phyloP scores from a whole-genome alignment of 2,797 vertebrate species.

The Lophura swinhoii region DNA sequence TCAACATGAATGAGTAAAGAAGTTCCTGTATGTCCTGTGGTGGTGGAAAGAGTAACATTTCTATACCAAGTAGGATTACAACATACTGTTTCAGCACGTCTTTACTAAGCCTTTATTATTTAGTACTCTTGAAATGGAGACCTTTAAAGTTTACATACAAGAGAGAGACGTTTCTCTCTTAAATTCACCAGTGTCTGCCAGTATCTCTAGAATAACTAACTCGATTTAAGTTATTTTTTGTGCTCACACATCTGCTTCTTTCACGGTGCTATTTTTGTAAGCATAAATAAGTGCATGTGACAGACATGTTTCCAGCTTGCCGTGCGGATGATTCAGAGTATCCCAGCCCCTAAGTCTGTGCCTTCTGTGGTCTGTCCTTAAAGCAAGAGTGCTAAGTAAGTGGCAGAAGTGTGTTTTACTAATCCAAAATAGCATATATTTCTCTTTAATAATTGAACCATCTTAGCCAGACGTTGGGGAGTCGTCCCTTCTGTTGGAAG shows the following conservation, averaged over 20 bases:
- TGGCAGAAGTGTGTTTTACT: not conserved
- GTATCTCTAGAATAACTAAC: slow-evolving; percentile 23
- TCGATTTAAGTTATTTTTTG: not conserved
- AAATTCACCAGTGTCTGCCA: not conserved
- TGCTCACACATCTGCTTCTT: slow-evolving; percentile 57
- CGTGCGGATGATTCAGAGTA: slow-evolving; percentile 50
- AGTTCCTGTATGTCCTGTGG: not conserved
- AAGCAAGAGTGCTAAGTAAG: not conserved
- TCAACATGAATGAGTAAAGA: not conserved
- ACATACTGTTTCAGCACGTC: not conserved
- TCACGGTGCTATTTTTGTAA: slow-evolving; percentile 62
- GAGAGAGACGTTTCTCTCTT: not conserved
- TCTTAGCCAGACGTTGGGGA: not conserved
- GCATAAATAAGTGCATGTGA: slow-evolving; percentile 60
- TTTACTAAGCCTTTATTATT: not conserved
- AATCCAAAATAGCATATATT: accelerated
- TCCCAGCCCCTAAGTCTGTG: slow-evolving; percentile 30
- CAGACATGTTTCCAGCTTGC: slow-evolving; percentile 50
- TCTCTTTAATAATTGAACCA: not conserved
- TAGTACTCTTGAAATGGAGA: not conserved
- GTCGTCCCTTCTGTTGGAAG: not conserved
- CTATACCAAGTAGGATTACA: not conserved
- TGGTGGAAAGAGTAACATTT: not conserved
- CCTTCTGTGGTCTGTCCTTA: slow-evolving; percentile 9
- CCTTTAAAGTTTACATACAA: not conserved